Conservation (phyloP, 2,888 invertebrate species). For the Arrhopalites spinosus region DNA sequence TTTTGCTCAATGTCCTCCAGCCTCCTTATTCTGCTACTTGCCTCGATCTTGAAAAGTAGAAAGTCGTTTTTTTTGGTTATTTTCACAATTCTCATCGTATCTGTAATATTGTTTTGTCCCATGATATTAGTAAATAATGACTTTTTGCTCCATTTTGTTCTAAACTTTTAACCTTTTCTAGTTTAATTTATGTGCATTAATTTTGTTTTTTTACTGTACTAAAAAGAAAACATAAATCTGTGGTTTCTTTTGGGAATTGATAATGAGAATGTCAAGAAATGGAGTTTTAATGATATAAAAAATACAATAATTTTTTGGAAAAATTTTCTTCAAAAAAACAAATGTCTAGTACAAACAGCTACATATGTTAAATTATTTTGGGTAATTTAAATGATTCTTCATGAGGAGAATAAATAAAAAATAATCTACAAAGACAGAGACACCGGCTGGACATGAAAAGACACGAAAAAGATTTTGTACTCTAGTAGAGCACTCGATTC, state of each 20-base stretch:
- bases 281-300: no score
- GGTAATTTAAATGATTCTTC: background rate
- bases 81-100: background rate
- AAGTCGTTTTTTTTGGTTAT: background rate
- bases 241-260: no score
- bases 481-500: no score
- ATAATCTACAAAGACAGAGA: no score
- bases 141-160: background rate
- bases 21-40: background rate
- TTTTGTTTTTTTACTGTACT: no score
- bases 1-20: constrained; percentile 1
- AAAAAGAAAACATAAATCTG: no score
- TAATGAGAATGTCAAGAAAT: no score
- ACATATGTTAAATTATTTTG: background rate
- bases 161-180: background rate
- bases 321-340: background rate
- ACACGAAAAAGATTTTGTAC: no score
- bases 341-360: background rate
- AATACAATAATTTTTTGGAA: no score
- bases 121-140: background rate
- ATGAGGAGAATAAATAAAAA: background rate
- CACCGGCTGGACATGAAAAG: no score
- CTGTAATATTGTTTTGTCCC: background rate
- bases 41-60: background rate
- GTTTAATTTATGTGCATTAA: no score